Evolutionary conservation across 1,140 invertebrate genomes (phyloP).

Genomic region (Eueides isabella): DNA sequence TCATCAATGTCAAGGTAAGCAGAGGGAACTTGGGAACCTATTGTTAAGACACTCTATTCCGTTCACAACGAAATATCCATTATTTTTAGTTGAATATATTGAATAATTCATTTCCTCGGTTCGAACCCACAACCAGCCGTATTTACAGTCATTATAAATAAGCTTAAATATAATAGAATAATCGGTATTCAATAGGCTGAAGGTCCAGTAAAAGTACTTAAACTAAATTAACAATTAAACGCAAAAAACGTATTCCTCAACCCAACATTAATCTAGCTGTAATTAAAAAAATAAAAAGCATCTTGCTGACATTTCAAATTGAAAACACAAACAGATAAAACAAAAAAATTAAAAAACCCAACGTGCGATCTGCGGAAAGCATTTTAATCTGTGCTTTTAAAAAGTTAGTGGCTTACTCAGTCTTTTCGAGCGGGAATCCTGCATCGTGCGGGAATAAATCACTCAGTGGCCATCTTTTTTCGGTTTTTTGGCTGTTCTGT

Average conservation of each 20-base stretch:
- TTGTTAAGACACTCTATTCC: no score
- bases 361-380: slow-evolving; percentile 17
- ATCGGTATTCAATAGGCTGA: no score
- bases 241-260: background rate
- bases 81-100: no score
- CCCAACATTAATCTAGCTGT: background rate
- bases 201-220: background rate
- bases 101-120: no score
- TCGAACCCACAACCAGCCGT: no score
- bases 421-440: slow-evolving; percentile 21
- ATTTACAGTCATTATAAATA: no score
- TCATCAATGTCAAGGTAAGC: no score
- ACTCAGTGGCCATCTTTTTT: slow-evolving; percentile 38
- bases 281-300: background rate
- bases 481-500: slow-evolving; percentile 31
- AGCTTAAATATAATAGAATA: no score
- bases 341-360: slow-evolving; percentile 11
- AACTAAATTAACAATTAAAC: background rate
- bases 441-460: slow-evolving; percentile 40
- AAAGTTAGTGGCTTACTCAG: slow-evolving; percentile 18
- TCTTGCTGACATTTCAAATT: slow-evolving; percentile 11
- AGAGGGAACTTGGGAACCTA: no score
- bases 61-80: no score
- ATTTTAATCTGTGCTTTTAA: slow-evolving; percentile 27
- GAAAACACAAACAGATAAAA: slow-evolving; percentile 17